Conservation (phyloP, 92 coral and sea anemone genomes). For the Zoanthus sansibaricus region DNA sequence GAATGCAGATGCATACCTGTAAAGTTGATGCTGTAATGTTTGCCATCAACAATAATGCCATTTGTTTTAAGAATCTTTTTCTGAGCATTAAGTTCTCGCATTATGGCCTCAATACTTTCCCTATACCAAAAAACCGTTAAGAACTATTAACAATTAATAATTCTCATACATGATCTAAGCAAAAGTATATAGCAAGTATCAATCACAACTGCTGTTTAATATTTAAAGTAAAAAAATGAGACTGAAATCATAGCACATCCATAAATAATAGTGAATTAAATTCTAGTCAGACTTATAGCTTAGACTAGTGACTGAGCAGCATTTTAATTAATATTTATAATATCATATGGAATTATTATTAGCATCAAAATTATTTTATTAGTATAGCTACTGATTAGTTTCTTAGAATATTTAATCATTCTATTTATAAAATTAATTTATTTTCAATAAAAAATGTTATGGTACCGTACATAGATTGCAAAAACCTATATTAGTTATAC, state of each 20-base stretch:
- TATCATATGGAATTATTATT: no score
- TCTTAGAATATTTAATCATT: no score
- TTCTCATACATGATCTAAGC: neutral
- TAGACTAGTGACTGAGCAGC: no score
- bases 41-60: conserved; percentile 8
- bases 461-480: neutral
- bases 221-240: neutral
- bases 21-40: neutral
- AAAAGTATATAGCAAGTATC: neutral
- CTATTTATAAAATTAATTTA: no score
- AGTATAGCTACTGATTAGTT: no score
- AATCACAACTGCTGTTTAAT: neutral
- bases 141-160: neutral
- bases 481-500: neutral
- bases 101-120: conserved; percentile 4
- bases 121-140: neutral
- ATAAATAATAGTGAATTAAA: neutral
- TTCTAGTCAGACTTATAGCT: no score
- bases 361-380: no score
- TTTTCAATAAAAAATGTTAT: neutral
- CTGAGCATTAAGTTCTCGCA: conserved; percentile 20
- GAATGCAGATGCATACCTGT: neutral
- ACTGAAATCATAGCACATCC: neutral
- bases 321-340: no score
- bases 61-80: neutral